Evolutionary conservation across 2,113 vertebrate genomes (phyloP).

Genomic region (Felis catus): DNA sequence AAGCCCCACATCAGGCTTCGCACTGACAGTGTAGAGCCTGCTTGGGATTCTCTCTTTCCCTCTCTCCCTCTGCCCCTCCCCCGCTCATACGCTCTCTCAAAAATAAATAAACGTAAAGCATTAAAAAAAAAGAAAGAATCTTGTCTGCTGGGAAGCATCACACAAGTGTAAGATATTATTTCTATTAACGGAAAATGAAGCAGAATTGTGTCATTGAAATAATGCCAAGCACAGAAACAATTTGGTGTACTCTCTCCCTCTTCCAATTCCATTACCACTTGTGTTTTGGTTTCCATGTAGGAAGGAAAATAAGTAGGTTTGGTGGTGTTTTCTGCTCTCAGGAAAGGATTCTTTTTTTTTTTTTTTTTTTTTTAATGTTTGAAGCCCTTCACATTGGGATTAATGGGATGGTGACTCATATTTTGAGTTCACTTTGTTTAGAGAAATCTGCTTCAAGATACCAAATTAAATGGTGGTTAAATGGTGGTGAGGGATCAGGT

Average conservation of each 20-base stretch:
- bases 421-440: conserved; percentile 23
- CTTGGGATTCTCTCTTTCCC: too few relatives aligned
- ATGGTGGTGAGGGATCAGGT: neutral
- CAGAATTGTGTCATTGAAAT: neutral
- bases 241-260: neutral
- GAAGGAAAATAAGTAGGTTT: neutral
- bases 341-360: neutral
- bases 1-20: too few relatives aligned
- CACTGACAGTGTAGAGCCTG: too few relatives aligned
- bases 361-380: neutral
- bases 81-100: too few relatives aligned
- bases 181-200: neutral
- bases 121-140: neutral
- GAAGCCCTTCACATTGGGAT: neutral
- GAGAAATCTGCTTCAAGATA: neutral
- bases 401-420: neutral
- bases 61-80: too few relatives aligned
- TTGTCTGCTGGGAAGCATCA: neutral
- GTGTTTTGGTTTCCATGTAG: neutral
- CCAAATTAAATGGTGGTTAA: neutral
- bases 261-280: neutral
- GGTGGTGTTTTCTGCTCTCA: neutral
- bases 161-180: neutral
- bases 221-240: neutral
- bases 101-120: too few relatives aligned